A percentile compares a stretch with the other conserved stretches of the same genome.
phyloP scores from a whole-genome alignment of 2,113 vertebrate genomes.

The Ochotona curzoniae region DNA sequence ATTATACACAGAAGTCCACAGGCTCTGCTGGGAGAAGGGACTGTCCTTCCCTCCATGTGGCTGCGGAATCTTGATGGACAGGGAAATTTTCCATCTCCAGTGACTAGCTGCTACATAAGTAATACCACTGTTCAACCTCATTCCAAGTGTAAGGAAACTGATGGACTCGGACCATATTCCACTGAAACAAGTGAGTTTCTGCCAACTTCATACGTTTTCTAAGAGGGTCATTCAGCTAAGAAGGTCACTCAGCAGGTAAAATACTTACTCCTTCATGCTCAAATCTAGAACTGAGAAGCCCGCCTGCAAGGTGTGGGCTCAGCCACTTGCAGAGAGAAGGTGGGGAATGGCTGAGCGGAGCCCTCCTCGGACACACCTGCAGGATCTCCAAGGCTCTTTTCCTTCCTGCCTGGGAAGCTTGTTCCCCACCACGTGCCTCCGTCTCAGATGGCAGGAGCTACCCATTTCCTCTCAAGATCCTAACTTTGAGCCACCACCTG shows the following conservation, averaged over 20 bases:
- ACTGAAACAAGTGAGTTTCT: conserved; percentile 92
- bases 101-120: conserved; percentile 92
- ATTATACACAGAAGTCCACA: conserved; percentile 86
- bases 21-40: conserved; percentile 86
- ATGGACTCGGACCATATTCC: conserved; percentile 82
- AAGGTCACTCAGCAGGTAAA: conserved; percentile 92
- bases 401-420: neutral
- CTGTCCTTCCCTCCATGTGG: conserved; percentile 86
- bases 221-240: conserved; percentile 91
- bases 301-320: neutral
- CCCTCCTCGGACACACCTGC: too few species aligned
- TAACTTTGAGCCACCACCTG: neutral
- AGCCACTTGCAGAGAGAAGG: too few species aligned
- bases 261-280: conserved; percentile 70
- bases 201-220: conserved; percentile 89
- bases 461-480: neutral
- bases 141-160: conserved; percentile 88
- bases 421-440: neutral
- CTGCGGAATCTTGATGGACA: conserved; percentile 92
- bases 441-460: neutral
- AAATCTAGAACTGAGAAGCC: neutral
- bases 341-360: neutral
- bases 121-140: conserved; percentile 88
- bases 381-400: neutral
- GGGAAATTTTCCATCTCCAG: conserved; percentile 90